These are phyloP conservation scores for rabbit (Oryctolagus cuniculus) DNA, from an alignment of 2,113 vertebrate genomes.

Conservation along the genomic window DNA sequence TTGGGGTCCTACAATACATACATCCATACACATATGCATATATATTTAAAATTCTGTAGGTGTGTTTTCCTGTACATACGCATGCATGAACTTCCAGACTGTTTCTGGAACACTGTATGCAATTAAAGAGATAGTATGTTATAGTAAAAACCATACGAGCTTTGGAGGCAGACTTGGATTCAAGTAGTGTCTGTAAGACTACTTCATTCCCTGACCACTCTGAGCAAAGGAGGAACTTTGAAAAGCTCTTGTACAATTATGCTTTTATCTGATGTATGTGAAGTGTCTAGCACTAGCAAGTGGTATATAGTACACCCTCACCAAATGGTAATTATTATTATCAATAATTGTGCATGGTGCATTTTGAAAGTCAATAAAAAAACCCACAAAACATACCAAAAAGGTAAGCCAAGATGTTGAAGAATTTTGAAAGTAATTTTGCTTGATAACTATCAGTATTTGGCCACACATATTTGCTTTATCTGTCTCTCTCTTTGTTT, in stretches of 20 bases:
- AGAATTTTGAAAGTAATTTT: constrained; percentile 17
- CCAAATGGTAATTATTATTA: neutral
- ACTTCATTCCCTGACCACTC: neutral
- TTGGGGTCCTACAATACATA: too few species aligned
- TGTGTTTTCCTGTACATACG: rapidly evolving
- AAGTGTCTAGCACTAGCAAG: neutral
- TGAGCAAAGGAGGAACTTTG: neutral
- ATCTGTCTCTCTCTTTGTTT: neutral
- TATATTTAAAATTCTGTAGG: neutral
- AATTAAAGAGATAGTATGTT: neutral
- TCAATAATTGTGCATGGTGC: too few species aligned
- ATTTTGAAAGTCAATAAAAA: neutral
- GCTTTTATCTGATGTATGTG: neutral
- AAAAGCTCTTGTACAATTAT: neutral
- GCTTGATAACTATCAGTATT: neutral
- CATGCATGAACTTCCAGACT: neutral
- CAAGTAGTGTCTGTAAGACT: neutral
- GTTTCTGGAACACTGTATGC: neutral
- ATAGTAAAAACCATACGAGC: neutral
- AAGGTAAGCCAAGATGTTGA: neutral
- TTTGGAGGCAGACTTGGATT: neutral
- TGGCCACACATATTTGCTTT: neutral
- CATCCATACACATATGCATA: neutral
- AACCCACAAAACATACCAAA: neutral
- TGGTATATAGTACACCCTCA: neutral